A percentile compares a stretch with the other conserved stretches of the same genome.
Conservation (phyloP, 2,797 vertebrate genomes). For the Sardinella longiceps region DNA sequence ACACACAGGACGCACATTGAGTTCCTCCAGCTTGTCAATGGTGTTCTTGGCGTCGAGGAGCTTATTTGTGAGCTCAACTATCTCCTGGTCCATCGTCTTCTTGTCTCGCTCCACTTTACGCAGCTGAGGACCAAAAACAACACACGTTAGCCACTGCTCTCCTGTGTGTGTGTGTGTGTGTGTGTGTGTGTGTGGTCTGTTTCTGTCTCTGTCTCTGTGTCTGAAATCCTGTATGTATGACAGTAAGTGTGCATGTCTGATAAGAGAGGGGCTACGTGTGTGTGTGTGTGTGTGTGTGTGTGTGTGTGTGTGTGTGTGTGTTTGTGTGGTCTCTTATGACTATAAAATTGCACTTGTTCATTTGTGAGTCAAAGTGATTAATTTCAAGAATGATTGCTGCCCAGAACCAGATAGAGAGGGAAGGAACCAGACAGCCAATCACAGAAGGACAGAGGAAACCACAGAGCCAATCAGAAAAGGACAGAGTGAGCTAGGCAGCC, state of each 20-base stretch:
- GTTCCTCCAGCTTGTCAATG: constrained; percentile 93
- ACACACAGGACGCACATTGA: constrained; percentile 78
- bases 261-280: too few relatives aligned
- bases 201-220: too few relatives aligned
- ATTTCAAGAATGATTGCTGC: background rate
- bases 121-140: constrained; percentile 73
- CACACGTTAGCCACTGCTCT: background rate
- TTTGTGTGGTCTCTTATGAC: background rate
- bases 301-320: background rate
- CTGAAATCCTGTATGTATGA: background rate
- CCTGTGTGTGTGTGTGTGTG: constrained; percentile 8
- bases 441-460: too few relatives aligned
- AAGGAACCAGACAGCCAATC: too few relatives aligned
- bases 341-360: too few relatives aligned
- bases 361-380: background rate
- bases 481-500: too few relatives aligned
- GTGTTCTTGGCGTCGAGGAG: constrained; percentile 94
- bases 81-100: constrained; percentile 96
- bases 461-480: too few relatives aligned
- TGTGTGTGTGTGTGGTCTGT: background rate
- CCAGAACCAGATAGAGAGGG: background rate
- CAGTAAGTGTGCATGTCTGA: background rate
- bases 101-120: constrained; percentile 96
- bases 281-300: background rate
- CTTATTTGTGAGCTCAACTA: constrained; percentile 96